Evolutionary conservation across 2,797 vertebrate genomes (phyloP), one percentile per base, ranked within the genome.

Genomic region (Onychomys leucogaster): DNA sequence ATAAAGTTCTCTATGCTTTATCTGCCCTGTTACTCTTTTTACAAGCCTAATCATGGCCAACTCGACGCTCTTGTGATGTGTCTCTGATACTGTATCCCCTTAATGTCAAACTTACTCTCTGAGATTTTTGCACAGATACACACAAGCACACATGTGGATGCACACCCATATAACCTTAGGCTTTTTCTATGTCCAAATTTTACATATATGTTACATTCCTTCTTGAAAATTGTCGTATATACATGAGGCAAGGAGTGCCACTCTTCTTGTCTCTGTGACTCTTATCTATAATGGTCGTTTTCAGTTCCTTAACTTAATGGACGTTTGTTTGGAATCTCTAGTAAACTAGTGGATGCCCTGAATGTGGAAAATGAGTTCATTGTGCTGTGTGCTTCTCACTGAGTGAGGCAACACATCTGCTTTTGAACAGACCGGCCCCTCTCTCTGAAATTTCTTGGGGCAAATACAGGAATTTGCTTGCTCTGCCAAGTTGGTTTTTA

Each of bases 381-480:
- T 85, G 34, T 29, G 12, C 27, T 59, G 37, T 92, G 59, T 90
- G 76, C 86, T 80, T 93, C 63, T 75, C 14, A 6, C 3, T 69
- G 69, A 61, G 2, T 78, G 17, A 73, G 73, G n/a, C 76, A 92
- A 91, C 29, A 76, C 57, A 3, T 12, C 0, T 57, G 25, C 78
- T 43, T 96, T 37, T 67, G 52, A 89, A 93, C 4, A 83, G 65
- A 69, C 41, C 32, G 34, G 25, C 63, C 21, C 1, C 8, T 77
- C 19, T 86, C 14, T 52, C 65, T 93, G 61, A 63, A 49, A 69
- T 91, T 84, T 93, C 89, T 93, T 77, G 29, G n/a, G 46, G 91
- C 25, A 73, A 81, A 41, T 59, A 27, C 19, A 4, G 49, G 25
- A 91, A 88, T 83, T 76, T 75, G 37, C 55, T 76, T 73, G 49